These are phyloP conservation scores for Parazoanthus swiftii DNA, from an alignment of 92 coral and sea anemone species.

Conservation along the genomic window DNA sequence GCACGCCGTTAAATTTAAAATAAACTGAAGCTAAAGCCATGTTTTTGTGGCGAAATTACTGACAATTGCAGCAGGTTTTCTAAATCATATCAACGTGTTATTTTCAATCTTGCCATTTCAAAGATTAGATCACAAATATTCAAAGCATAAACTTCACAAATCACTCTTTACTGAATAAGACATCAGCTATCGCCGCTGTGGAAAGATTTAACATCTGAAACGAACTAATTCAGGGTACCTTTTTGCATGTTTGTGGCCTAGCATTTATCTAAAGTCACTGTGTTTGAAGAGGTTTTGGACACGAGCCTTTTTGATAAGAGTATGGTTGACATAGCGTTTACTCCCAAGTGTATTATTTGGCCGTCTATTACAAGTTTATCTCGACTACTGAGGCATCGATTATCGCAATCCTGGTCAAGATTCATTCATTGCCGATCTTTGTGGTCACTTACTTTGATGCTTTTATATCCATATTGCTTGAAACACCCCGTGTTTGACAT, in stretches of 20 bases:
- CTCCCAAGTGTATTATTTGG: neutral
- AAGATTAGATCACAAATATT: slow-evolving; percentile 45
- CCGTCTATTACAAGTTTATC: slow-evolving; percentile 27
- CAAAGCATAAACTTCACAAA: slow-evolving; percentile 21
- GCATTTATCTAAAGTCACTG: slow-evolving; percentile 10
- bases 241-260: slow-evolving; percentile 12
- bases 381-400: slow-evolving; percentile 28
- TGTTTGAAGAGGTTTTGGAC: slow-evolving; percentile 16
- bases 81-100: slow-evolving; percentile 39
- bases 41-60: slow-evolving; percentile 14
- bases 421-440: slow-evolving; percentile 26
- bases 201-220: neutral
- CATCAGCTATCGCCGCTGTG: neutral
- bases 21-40: neutral
- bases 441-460: slow-evolving; percentile 43
- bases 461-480: slow-evolving; percentile 29
- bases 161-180: slow-evolving; percentile 1
- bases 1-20: slow-evolving; percentile 6
- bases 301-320: slow-evolving; percentile 6
- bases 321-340: slow-evolving; percentile 30
- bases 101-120: slow-evolving; percentile 40
- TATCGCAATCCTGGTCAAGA: slow-evolving; percentile 44
- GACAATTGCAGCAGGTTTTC: slow-evolving; percentile 14
- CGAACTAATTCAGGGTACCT: neutral
- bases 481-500: neutral